These are phyloP conservation scores for Lysandra coridon DNA, from an alignment of 2,888 invertebrate species.

Conservation along the genomic window DNA sequence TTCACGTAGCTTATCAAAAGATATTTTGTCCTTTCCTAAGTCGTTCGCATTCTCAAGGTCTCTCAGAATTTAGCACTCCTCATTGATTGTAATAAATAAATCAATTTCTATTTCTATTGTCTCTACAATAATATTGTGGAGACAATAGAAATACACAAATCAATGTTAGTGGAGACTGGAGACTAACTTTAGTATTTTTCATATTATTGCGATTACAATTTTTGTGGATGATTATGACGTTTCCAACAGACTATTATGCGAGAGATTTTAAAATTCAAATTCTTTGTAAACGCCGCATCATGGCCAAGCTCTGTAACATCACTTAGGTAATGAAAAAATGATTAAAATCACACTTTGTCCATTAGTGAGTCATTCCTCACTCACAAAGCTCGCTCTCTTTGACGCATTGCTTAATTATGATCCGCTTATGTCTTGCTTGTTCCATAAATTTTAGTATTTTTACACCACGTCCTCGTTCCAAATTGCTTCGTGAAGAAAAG, in stretches of 20 bases:
- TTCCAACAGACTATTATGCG: neutral
- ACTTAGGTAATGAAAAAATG: constrained; percentile 18
- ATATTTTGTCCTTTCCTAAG: constrained; percentile 2
- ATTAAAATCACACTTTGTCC: constrained; percentile 17
- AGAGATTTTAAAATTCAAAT: neutral
- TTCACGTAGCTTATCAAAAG: constrained; percentile 1
- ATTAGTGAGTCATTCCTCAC: constrained; percentile 32
- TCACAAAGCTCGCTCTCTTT: constrained; percentile 39
- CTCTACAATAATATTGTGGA: too few relatives aligned
- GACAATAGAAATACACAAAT: too few relatives aligned
- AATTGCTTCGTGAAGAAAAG: neutral
- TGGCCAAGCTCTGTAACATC: constrained; percentile 15
- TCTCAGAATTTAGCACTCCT: neutral
- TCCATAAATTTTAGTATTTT: neutral
- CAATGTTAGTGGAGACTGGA: too few relatives aligned
- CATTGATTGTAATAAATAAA: neutral
- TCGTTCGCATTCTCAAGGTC: neutral
- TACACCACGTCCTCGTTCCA: neutral
- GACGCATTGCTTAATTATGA: constrained; percentile 20
- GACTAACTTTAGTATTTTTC: neutral
- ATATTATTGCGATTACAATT: neutral
- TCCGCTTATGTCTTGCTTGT: neutral
- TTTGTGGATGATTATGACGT: neutral
- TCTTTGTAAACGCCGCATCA: neutral
- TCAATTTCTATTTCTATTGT: neutral